Conservation (phyloP, 2,888 invertebrate genomes). For the Drosophila sordidula region DNA sequence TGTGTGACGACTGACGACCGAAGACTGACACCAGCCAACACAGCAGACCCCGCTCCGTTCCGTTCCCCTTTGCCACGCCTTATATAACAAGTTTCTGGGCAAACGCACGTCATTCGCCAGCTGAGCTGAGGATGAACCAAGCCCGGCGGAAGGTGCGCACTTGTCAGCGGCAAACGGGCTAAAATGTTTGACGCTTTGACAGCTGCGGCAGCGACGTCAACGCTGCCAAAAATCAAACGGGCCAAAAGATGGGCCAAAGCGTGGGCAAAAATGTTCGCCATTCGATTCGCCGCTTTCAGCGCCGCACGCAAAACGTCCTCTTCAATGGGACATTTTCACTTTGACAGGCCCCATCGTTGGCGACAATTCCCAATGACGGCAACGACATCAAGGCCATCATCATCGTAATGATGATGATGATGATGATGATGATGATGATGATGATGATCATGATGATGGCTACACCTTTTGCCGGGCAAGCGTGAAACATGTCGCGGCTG, state of each 20-base stretch:
- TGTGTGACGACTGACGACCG: slow-evolving; percentile 44
- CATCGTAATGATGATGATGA: slow-evolving; percentile 9
- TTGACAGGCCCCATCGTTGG: slow-evolving; percentile 63
- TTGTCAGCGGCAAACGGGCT: slow-evolving; percentile 61
- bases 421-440: slow-evolving; percentile 28
- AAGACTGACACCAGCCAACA: slow-evolving; percentile 6
- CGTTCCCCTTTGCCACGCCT: background rate
- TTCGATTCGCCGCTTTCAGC: slow-evolving; percentile 51
- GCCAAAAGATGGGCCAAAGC: too few relatives aligned
- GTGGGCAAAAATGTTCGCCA: slow-evolving; percentile 14
- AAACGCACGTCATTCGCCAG: slow-evolving; percentile 45
- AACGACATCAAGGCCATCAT: slow-evolving; percentile 47
- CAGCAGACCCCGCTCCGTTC: background rate
- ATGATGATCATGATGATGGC: slow-evolving; percentile 13
- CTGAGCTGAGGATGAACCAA: background rate
- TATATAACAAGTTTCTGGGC: slow-evolving; percentile 25
- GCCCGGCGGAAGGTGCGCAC: slow-evolving; percentile 45
- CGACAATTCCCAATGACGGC: slow-evolving; percentile 55
- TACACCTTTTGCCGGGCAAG: slow-evolving; percentile 30
- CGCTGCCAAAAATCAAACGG: slow-evolving; percentile 63
- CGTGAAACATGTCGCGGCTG: slow-evolving; percentile 49
- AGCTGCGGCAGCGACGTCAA: slow-evolving; percentile 49
- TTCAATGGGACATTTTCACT: slow-evolving; percentile 74
- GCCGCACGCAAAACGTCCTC: slow-evolving; percentile 56
- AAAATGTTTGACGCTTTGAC: slow-evolving; percentile 74